Conservation (phyloP, 2,888 invertebrate genomes). For the Hypercompe scribonia region DNA sequence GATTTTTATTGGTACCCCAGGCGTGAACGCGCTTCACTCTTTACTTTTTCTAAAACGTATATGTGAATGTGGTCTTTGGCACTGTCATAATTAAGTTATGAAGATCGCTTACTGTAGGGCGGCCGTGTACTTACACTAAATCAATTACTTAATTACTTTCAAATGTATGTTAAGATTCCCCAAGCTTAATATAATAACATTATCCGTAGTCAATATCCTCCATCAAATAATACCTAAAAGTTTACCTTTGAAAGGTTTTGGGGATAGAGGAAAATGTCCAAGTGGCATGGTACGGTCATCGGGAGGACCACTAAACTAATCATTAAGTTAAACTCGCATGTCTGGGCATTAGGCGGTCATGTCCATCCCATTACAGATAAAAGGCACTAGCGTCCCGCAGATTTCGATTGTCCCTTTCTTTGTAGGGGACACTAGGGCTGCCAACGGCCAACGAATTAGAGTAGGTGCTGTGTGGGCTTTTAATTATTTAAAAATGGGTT, state of each 20-base stretch:
- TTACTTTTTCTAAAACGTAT: too few species aligned
- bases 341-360: constrained; percentile 55
- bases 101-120: too few species aligned
- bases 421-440: constrained; percentile 25
- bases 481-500: background rate
- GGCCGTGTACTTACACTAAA: too few species aligned
- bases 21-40: too few species aligned
- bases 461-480: background rate
- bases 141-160: background rate
- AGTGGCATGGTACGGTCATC: constrained; percentile 40
- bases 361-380: constrained; percentile 60
- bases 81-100: too few species aligned
- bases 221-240: constrained; percentile 16
- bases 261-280: constrained; percentile 40
- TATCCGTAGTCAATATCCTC: constrained; percentile 7
- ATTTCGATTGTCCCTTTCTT: constrained; percentile 56
- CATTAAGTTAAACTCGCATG: constrained; percentile 63
- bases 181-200: background rate
- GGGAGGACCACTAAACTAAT: constrained; percentile 56
- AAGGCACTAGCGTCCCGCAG: constrained; percentile 56
- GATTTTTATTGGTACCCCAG: too few species aligned
- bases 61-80: too few species aligned
- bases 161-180: background rate
- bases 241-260: constrained; percentile 20
- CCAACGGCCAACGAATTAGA: background rate